Percentiles rank a stretch among this genome's conserved stretches.
Conservation (phyloP, 1,140 invertebrate genomes). For the Drosophila quadrilineata region DNA sequence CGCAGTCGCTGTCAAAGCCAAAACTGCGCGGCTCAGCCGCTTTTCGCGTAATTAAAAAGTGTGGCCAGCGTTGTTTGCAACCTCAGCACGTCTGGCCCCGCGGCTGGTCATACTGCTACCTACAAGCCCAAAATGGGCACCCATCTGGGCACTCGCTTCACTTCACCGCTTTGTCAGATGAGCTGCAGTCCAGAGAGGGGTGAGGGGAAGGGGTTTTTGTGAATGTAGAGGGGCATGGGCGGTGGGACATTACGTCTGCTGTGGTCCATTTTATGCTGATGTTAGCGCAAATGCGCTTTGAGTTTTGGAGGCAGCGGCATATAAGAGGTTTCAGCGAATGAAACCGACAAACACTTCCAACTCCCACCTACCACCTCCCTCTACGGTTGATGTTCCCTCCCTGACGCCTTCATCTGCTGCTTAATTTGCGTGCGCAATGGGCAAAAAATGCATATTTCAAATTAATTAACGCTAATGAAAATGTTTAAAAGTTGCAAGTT, state of each 20-base stretch:
- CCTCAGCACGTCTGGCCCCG: not conserved
- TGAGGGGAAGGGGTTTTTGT: not conserved
- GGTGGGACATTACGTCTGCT: slow-evolving; percentile 7
- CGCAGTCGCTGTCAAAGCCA: slow-evolving; percentile 54
- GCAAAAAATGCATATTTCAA: slow-evolving; percentile 73
- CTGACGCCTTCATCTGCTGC: slow-evolving; percentile 6
- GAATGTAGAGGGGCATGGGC: not conserved
- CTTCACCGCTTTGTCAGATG: slow-evolving; percentile 39
- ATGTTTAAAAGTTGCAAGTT: slow-evolving; percentile 72
- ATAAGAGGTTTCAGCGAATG: slow-evolving; percentile 62
- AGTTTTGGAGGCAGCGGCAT: slow-evolving; percentile 53
- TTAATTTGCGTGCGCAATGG: slow-evolving; percentile 63
- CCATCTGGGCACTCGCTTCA: slow-evolving; percentile 35
- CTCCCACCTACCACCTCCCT: not conserved
- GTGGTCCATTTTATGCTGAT: slow-evolving; percentile 63
- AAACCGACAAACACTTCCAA: too few relatives aligned
- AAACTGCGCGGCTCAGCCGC: slow-evolving; percentile 74
- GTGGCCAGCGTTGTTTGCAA: slow-evolving; percentile 47
- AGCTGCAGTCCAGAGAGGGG: too few relatives aligned
- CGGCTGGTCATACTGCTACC: not conserved
- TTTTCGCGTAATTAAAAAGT: slow-evolving; percentile 78
- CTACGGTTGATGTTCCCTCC: too few relatives aligned
- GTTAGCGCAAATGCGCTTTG: slow-evolving; percentile 64
- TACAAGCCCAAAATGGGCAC: slow-evolving; percentile 24
- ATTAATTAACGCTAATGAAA: slow-evolving; percentile 80